A percentile compares a stretch with the other conserved stretches of the same genome.
phyloP scores from a whole-genome alignment of 2,797 vertebrate genomes.

The Macrochelys suwanniensis region DNA sequence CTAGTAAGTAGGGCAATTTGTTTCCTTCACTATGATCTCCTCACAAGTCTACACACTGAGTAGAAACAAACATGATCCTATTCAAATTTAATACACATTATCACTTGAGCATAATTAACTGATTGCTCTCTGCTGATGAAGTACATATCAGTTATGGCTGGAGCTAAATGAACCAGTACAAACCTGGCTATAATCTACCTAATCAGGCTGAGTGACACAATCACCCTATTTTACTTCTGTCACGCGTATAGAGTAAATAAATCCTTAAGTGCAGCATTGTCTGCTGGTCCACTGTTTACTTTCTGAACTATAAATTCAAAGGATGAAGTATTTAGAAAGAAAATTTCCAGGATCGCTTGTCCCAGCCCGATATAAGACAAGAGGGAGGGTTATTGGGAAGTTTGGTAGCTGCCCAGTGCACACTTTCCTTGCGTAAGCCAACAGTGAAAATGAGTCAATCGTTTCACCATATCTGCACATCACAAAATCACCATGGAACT shows the following conservation, averaged over 20 bases:
- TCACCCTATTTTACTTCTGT: background rate
- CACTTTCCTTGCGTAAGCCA: background rate
- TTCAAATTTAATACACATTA: constrained; percentile 47
- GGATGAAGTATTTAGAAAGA: background rate
- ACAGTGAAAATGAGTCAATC: background rate
- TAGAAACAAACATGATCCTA: constrained; percentile 50
- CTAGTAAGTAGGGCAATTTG: background rate
- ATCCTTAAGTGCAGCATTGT: background rate
- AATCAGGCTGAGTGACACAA: background rate
- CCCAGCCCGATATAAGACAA: background rate
- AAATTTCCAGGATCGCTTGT: background rate
- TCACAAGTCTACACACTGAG: background rate
- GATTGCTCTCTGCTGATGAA: constrained; percentile 39
- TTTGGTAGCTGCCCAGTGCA: background rate
- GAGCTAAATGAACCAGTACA: background rate
- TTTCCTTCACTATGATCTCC: background rate
- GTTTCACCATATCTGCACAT: background rate
- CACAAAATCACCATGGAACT: background rate
- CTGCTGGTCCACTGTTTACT: background rate
- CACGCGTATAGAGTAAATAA: background rate
- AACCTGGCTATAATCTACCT: constrained; percentile 3
- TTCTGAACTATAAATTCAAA: background rate
- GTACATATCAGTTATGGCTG: background rate
- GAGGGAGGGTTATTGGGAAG: background rate
- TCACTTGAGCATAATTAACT: constrained; percentile 55